Percentiles rank a stretch among this genome's conserved stretches.
phyloP scores from a whole-genome alignment of 2,797 vertebrate species.

The Prunella strophiata region DNA sequence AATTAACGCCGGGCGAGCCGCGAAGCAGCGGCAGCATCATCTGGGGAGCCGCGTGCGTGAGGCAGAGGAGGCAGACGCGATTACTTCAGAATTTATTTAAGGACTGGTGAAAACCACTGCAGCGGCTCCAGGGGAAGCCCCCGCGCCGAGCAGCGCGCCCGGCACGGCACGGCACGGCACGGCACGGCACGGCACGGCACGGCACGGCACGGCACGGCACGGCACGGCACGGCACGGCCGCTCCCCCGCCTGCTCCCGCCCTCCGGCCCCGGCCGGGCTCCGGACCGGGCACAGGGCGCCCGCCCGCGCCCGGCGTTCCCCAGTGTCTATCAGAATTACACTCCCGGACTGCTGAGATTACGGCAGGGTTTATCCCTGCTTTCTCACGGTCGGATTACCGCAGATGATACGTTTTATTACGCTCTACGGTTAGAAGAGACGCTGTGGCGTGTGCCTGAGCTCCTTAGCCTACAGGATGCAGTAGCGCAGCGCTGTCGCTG shows the following conservation, averaged over 20 bases:
- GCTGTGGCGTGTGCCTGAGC: not conserved
- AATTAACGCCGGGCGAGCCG: not conserved
- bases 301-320: not conserved
- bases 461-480: not conserved
- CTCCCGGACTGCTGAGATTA: not conserved
- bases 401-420: not conserved
- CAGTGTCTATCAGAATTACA: not conserved
- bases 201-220: not conserved
- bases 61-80: conserved; percentile 74
- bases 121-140: conserved; percentile 79
- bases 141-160: conserved; percentile 10
- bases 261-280: too few species aligned
- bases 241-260: not conserved
- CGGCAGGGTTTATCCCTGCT: not conserved
- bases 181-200: not conserved
- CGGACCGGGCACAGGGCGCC: fast-evolving
- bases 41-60: conserved; percentile 70
- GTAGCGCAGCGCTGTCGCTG: fast-evolving
- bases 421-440: not conserved
- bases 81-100: conserved; percentile 85
- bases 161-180: not conserved
- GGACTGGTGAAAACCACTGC: conserved; percentile 85
- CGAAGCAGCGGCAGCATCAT: conserved; percentile 32
- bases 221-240: not conserved
- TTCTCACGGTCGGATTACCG: not conserved